Percentiles rank a stretch among this genome's conserved stretches.
phyloP scores from a whole-genome alignment of 2,113 vertebrate genomes.

The Symphodus melops region DNA sequence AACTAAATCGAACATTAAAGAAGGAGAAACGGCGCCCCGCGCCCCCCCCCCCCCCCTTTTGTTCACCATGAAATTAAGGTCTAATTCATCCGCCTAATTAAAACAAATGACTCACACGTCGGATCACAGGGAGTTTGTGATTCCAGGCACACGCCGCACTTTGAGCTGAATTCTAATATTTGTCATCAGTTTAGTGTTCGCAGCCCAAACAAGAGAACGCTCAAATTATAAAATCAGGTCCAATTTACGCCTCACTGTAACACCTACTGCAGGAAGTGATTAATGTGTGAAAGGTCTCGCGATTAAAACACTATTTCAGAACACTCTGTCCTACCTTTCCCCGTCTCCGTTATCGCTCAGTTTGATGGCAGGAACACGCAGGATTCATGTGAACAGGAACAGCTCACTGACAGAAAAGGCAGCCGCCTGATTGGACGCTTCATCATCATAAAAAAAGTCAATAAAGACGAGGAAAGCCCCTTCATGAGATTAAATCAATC shows the following conservation, averaged over 20 bases:
- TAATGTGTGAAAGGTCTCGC: conserved; percentile 23
- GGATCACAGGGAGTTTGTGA: conserved; percentile 36
- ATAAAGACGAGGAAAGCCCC: conserved; percentile 44
- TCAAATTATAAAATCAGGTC: conserved; percentile 42
- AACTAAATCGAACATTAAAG: neutral
- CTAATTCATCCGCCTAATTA: conserved; percentile 42
- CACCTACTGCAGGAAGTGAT: conserved; percentile 33
- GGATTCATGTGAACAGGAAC: neutral
- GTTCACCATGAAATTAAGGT: conserved; percentile 18
- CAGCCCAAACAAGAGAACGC: neutral
- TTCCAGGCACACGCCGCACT: conserved; percentile 26
- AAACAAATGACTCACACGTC: conserved; percentile 22
- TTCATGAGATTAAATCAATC: conserved; percentile 44
- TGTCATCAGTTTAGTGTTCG: conserved; percentile 35
- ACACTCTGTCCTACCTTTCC: conserved; percentile 4
- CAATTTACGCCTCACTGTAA: conserved; percentile 7
- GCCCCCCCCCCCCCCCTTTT: conserved; percentile 3
- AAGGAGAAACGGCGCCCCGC: conserved; percentile 5
- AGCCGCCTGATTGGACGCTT: conserved; percentile 5
- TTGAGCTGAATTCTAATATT: conserved; percentile 27
- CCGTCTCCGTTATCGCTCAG: conserved; percentile 9
- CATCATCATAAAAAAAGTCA: conserved; percentile 59
- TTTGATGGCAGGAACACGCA: neutral
- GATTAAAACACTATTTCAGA: conserved; percentile 22
- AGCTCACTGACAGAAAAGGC: conserved; percentile 15